phyloP scores from a whole-genome alignment of 1,140 invertebrate species.

The Drosophila pruinosa region DNA sequence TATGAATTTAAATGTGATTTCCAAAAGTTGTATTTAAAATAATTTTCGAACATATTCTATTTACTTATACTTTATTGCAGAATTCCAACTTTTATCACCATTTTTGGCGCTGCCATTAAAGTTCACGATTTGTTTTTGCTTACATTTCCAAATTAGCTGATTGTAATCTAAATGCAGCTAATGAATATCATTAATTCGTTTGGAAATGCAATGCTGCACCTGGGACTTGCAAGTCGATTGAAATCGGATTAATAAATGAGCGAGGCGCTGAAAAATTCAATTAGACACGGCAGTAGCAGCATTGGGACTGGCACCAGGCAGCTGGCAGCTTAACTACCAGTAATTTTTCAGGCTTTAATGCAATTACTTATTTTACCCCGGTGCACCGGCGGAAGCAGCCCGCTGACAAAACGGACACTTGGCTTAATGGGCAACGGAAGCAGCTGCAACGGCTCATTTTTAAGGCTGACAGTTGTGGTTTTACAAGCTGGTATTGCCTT shows the following conservation, averaged over 20 bases:
- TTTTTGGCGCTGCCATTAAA: conserved; percentile 1
- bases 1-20: too few relatives aligned
- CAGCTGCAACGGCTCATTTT: conserved; percentile 67
- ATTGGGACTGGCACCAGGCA: not conserved
- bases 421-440: conserved; percentile 61
- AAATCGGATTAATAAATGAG: conserved; percentile 81
- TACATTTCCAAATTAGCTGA: conserved; percentile 23
- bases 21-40: too few relatives aligned
- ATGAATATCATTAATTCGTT: conserved; percentile 74
- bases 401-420: conserved; percentile 44
- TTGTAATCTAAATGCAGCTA: conserved; percentile 69
- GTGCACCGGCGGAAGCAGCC: not conserved
- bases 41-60: not conserved
- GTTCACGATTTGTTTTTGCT: conserved; percentile 21
- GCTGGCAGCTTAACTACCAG: conserved; percentile 58
- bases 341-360: conserved; percentile 70
- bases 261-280: conserved; percentile 67
- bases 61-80: not conserved
- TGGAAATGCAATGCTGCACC: conserved; percentile 34
- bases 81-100: not conserved
- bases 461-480: conserved; percentile 67
- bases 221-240: conserved; percentile 58
- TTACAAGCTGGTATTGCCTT: conserved; percentile 19
- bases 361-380: conserved; percentile 54
- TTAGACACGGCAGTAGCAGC: conserved; percentile 44